Percentiles rank a stretch among this genome's conserved stretches.
phyloP scores from a whole-genome alignment of 2,113 vertebrate genomes.

The Micromys minutus region DNA sequence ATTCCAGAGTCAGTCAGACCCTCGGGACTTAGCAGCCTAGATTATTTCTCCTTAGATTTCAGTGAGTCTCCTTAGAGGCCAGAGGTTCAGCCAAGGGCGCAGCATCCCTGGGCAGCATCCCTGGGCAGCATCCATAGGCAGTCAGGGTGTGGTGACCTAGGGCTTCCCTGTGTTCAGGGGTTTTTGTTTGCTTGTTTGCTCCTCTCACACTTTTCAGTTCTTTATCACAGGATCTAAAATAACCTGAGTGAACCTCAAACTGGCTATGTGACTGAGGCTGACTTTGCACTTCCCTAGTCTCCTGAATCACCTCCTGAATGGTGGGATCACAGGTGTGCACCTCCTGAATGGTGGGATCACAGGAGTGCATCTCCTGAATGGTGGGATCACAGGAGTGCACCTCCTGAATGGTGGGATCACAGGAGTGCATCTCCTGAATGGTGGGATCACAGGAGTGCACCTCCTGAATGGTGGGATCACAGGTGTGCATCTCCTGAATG shows the following conservation, averaged over 20 bases:
- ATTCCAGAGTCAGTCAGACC: constrained; percentile 25
- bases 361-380: background rate
- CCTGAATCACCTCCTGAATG: background rate
- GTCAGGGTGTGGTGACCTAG: too few species aligned
- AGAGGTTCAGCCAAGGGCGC: background rate
- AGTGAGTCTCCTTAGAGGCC: background rate
- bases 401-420: too few species aligned
- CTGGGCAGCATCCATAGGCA: background rate
- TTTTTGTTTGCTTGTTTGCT: background rate
- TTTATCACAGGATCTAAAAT: background rate
- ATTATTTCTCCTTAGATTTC: constrained; percentile 33
- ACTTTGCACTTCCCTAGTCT: background rate
- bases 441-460: too few species aligned
- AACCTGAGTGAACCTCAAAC: background rate
- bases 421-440: too few species aligned
- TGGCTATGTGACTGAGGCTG: background rate
- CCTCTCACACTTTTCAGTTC: background rate
- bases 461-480: too few species aligned
- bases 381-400: background rate
- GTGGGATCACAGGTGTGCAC: too few species aligned
- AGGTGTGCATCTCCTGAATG: too few species aligned
- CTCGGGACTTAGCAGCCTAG: background rate
- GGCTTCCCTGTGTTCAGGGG: background rate
- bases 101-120: background rate
- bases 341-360: too few species aligned